Conservation (phyloP, 2,113 vertebrate genomes). For the Platichthys stellatus region DNA sequence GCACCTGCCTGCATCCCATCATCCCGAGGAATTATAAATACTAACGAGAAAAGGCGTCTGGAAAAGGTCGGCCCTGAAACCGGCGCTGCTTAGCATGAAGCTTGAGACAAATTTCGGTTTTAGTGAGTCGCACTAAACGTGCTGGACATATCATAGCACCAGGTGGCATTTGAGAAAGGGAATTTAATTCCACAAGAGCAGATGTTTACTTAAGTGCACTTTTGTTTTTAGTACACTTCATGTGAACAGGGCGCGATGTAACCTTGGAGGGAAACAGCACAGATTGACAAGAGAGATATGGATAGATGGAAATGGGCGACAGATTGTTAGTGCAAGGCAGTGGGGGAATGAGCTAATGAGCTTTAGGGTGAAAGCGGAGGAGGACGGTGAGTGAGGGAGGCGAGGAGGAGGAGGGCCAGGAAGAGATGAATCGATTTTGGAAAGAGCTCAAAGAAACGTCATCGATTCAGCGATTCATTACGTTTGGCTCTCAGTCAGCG, state of each 20-base stretch:
- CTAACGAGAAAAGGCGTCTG: slow-evolving; percentile 44
- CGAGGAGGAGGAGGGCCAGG: not conserved
- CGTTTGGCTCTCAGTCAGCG: slow-evolving; percentile 43
- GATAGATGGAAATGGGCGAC: not conserved
- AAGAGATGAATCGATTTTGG: slow-evolving; percentile 53
- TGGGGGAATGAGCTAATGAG: slow-evolving; percentile 12
- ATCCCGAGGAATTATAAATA: slow-evolving; percentile 28
- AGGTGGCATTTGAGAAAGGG: slow-evolving; percentile 46
- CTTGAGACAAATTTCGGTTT: slow-evolving; percentile 10
- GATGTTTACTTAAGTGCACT: slow-evolving; percentile 42
- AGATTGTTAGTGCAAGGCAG: slow-evolving; percentile 7
- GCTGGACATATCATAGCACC: slow-evolving; percentile 24
- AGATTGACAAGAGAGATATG: slow-evolving; percentile 10
- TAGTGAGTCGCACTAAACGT: slow-evolving; percentile 7
- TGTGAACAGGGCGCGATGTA: slow-evolving; percentile 33
- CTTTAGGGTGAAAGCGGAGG: slow-evolving; percentile 6
- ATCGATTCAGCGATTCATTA: slow-evolving; percentile 43
- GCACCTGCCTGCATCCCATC: slow-evolving; percentile 14
- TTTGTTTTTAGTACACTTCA: slow-evolving; percentile 52
- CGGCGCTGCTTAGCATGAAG: slow-evolving; percentile 17
- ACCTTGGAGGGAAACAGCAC: slow-evolving; percentile 31
- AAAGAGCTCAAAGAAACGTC: slow-evolving; percentile 41
- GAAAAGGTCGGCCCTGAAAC: slow-evolving; percentile 61
- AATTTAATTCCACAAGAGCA: slow-evolving; percentile 49
- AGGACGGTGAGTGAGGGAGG: slow-evolving; percentile 14